Evolutionary conservation across 1,140 invertebrate species (phyloP), one percentile per base, ranked within the genome.

Genomic region (Zaprionus camerounensis): DNA sequence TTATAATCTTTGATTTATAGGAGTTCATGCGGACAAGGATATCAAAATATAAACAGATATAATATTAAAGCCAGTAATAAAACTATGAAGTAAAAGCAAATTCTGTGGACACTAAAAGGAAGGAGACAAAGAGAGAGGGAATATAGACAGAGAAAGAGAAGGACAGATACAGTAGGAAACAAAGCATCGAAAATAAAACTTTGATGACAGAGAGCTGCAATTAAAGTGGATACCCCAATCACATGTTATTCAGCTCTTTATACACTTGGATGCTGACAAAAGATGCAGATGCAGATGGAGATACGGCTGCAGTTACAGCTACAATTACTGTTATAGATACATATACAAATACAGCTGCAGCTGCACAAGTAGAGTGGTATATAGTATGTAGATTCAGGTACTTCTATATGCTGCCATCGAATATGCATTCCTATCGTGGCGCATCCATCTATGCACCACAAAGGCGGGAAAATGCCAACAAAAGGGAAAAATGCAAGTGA

Each of bases 391-490:
- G 11, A n/a, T 72, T 12, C 36, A 68, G 17, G 58, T 63, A 58
- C 51, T 38, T 53, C 26, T 68, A 36, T 62, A 55, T 34, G 34
- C 6, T 24, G 6, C 65, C 62, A 69, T 62, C 38, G 66, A 22
- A 62, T 41, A 61, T 69, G 66, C 71, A 63, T 74, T 69, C 36
- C 22, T 49, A 34, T 56, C 11, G 65, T 36, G 57, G 46, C 57
- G 22, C 36, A 58, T 5, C 24, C 53, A 73, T 41, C 31, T 38
- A 22, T 56, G 34, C 57, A 15, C 26, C 61, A 38, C 65, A 51
- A 6, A 49, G 9, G 17, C 57, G 55, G 3, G 15, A 20, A 20
- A 59, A 11, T 9, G 31, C 31, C 24, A 61, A 56, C 65, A 55
- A 28, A n/a, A 53, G 24, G 12, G 28, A 59, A 7, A 31, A 22